Evolutionary conservation across 2,797 vertebrate species (phyloP).

Genomic region (Benthosema pterotum): DNA sequence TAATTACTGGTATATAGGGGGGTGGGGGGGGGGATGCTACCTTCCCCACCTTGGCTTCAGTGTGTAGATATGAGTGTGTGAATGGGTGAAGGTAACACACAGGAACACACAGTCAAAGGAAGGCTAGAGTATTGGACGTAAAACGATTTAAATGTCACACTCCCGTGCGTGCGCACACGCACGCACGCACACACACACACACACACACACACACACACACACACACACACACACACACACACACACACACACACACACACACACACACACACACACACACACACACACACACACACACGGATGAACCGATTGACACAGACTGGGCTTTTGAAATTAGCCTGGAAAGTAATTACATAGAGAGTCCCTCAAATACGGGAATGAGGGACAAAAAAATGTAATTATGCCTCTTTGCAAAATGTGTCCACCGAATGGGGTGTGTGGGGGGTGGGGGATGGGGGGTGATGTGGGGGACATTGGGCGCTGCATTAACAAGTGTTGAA

Average conservation of each 20-base stretch:
- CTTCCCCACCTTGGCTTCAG: no score
- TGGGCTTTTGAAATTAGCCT: constrained; percentile 46
- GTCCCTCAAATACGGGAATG: constrained; percentile 55
- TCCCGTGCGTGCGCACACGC: not conserved
- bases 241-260: no score
- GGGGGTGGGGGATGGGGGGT: no score
- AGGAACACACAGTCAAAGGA: constrained; percentile 28
- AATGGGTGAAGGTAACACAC: no score
- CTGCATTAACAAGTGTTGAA: constrained; percentile 66
- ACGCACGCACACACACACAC: no score
- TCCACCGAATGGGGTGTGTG: constrained; percentile 29
- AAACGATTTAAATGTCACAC: constrained; percentile 62
- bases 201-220: no score
- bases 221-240: no score
- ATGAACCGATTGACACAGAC: constrained; percentile 43
- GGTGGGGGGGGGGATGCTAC: no score
- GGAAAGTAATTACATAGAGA: constrained; percentile 67
- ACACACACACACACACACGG: not conserved
- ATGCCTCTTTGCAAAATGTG: constrained; percentile 58
- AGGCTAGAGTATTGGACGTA: constrained; percentile 41
- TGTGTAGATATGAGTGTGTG: no score
- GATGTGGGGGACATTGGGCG: no score
- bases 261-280: no score
- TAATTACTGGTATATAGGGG: no score
- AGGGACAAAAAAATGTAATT: constrained; percentile 65